A percentile compares a stretch with the other conserved stretches of the same genome.
phyloP scores from a whole-genome alignment of 2,888 invertebrate genomes.

The Ophion ventricosus region DNA sequence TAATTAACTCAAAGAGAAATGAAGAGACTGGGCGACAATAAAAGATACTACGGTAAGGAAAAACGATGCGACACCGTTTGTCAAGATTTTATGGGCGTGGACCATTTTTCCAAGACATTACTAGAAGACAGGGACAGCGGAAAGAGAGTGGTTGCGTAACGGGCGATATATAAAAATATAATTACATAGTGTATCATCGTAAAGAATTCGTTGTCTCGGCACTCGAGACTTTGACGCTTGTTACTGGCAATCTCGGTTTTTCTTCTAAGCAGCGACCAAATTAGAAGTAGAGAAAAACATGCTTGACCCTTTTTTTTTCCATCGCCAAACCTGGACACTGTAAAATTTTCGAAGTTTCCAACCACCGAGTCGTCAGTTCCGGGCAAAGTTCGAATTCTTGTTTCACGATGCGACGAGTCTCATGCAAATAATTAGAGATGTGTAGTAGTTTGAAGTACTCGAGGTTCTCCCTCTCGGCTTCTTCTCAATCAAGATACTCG shows the following conservation, averaged over 20 bases:
- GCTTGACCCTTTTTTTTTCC: not conserved
- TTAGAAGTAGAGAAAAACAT: not conserved
- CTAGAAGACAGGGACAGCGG: too few species aligned
- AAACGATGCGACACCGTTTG: not conserved
- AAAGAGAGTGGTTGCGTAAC: not conserved
- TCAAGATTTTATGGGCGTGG: not conserved
- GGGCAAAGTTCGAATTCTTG: not conserved
- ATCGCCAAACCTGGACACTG: not conserved
- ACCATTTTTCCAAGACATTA: not conserved
- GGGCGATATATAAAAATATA: not conserved
- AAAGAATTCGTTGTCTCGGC: not conserved
- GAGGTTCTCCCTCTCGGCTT: not conserved
- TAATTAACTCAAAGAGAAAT: not conserved
- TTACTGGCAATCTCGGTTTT: not conserved
- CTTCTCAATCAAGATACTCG: not conserved
- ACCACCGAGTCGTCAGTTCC: not conserved
- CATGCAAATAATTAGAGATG: conserved; percentile 33
- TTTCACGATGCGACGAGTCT: not conserved
- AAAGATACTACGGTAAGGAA: not conserved
- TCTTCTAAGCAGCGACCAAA: not conserved
- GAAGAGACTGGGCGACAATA: not conserved
- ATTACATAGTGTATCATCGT: not conserved
- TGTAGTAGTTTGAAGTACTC: conserved; percentile 36
- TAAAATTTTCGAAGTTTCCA: conserved; percentile 27
- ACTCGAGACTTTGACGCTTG: not conserved